These are phyloP conservation scores for Rhinopomastus cyanomelas DNA, from an alignment of 2,113 vertebrate genomes.

Conservation along the genomic window DNA sequence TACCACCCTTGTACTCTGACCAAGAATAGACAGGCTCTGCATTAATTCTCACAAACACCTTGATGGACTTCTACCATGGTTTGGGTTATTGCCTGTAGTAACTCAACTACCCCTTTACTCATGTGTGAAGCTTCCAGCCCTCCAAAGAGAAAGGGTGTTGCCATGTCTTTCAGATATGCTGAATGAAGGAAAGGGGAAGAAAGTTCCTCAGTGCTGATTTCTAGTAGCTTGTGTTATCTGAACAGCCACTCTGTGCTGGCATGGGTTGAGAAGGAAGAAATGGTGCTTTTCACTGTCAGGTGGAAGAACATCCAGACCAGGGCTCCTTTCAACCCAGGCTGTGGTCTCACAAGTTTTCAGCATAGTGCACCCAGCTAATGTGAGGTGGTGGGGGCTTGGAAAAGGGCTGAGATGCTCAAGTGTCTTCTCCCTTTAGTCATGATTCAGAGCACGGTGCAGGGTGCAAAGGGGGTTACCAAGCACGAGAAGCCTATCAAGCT, in stretches of 20 bases:
- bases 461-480: not conserved
- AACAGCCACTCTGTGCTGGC: not conserved
- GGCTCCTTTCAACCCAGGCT: not conserved
- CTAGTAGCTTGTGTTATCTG: accelerated
- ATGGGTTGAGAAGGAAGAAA: not conserved
- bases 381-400: accelerated
- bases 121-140: not conserved
- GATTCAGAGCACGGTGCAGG: not conserved
- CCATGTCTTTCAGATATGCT: not conserved
- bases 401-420: not conserved
- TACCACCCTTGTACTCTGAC: not conserved
- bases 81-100: not conserved
- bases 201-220: not conserved
- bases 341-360: not conserved
- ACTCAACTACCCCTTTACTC: not conserved
- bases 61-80: not conserved
- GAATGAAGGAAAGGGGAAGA: not conserved
- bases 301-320: not conserved
- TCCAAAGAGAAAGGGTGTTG: not conserved
- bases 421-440: not conserved
- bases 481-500: not conserved
- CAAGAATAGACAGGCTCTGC: not conserved
- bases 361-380: not conserved
- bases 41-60: not conserved
- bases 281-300: accelerated